phyloP scores from a whole-genome alignment of 2,113 vertebrate genomes.

The Tautogolabrus adspersus region DNA sequence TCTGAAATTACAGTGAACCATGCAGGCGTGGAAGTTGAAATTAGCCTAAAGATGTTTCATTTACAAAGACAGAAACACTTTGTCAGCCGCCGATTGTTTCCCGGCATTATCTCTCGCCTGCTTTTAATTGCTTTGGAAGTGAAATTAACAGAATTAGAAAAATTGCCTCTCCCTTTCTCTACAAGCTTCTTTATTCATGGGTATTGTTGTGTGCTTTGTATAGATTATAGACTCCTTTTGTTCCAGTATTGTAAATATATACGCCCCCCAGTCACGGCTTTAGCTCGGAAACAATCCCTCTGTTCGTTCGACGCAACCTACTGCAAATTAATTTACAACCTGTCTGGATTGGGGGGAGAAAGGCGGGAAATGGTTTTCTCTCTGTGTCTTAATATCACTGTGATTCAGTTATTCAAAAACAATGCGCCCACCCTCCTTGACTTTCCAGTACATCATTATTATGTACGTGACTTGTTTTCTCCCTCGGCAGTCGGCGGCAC shows the following conservation, averaged over 20 bases:
- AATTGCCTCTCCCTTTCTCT: constrained; percentile 90
- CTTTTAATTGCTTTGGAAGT: constrained; percentile 98
- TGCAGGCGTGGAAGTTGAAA: constrained; percentile 87
- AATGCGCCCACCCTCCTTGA: constrained; percentile 35
- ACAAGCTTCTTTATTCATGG: constrained; percentile 92
- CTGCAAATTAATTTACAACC: constrained; percentile 85
- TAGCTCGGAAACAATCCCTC: constrained; percentile 81
- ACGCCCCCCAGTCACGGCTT: constrained; percentile 90
- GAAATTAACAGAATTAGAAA: constrained; percentile 98
- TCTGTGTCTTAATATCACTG: constrained; percentile 56
- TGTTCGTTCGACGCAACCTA: constrained; percentile 70
- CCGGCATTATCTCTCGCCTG: constrained; percentile 89
- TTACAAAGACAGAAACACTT: constrained; percentile 92
- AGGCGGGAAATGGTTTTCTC: constrained; percentile 24
- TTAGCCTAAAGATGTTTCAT: constrained; percentile 92
- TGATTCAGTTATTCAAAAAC: constrained; percentile 37
- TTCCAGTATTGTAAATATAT: constrained; percentile 92
- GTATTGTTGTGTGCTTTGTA: constrained; percentile 93
- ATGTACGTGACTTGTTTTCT: constrained; percentile 17
- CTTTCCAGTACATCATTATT: constrained; percentile 36
- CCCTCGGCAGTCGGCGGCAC: not conserved
- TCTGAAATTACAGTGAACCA: constrained; percentile 87
- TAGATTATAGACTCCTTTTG: constrained; percentile 91
- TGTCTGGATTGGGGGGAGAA: constrained; percentile 53
- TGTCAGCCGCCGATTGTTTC: constrained; percentile 90